Evolutionary conservation across 2,113 vertebrate species (phyloP).

Genomic region (Corvus moneduloides): DNA sequence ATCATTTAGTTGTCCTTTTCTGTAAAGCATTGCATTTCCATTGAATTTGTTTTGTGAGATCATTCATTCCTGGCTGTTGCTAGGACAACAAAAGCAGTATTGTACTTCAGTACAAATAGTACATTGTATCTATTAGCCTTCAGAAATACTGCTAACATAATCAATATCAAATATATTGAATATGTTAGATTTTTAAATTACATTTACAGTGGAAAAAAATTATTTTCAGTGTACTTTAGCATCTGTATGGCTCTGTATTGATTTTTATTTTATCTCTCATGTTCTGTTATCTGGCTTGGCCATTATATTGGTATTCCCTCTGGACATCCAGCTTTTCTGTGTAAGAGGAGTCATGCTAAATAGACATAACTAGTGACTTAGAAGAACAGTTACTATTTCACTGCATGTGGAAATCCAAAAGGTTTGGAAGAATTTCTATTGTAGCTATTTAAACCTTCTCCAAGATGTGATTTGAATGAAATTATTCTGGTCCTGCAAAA

Average conservation of each 20-base stretch:
- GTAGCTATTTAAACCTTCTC: not conserved
- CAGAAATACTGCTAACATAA: constrained; percentile 70
- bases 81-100: constrained; percentile 69
- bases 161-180: constrained; percentile 73
- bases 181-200: constrained; percentile 74
- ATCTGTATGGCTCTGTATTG: constrained; percentile 44
- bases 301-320: not conserved
- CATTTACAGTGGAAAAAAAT: constrained; percentile 69
- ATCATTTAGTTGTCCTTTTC: constrained; percentile 51
- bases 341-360: not conserved
- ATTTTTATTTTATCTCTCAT: constrained; percentile 52
- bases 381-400: not conserved
- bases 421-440: not conserved
- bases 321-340: not conserved
- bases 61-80: constrained; percentile 70
- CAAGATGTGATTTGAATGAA: not conserved
- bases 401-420: not conserved
- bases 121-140: constrained; percentile 64
- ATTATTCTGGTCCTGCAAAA: not conserved
- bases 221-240: constrained; percentile 59
- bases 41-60: constrained; percentile 58
- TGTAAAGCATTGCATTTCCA: constrained; percentile 49
- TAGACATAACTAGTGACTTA: constrained; percentile 20
- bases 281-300: not conserved
- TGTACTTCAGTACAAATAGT: constrained; percentile 1